These are phyloP conservation scores for Peromyscus melanophrys DNA, from an alignment of 2,797 vertebrate genomes.

Conservation along the genomic window DNA sequence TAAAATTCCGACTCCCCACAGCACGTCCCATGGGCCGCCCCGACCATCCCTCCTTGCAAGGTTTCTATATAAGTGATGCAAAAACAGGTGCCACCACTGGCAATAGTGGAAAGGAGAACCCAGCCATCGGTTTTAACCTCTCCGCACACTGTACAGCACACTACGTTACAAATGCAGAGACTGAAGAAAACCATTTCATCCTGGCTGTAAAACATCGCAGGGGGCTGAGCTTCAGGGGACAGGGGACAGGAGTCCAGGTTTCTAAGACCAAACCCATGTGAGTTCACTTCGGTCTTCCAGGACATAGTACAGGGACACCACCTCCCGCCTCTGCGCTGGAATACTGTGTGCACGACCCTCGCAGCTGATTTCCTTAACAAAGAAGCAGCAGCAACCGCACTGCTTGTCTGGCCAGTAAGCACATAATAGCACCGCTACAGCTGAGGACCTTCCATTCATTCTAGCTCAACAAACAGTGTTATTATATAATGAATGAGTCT, in stretches of 20 bases:
- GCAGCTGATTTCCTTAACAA: slow-evolving; percentile 84
- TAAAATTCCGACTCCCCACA: slow-evolving; percentile 60
- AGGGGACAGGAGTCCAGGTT: slow-evolving; percentile 47
- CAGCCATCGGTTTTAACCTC: background rate
- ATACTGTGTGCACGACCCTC: slow-evolving; percentile 64
- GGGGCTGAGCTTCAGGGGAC: background rate
- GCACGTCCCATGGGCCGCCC: slow-evolving; percentile 56
- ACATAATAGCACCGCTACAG: slow-evolving; percentile 51
- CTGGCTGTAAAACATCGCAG: slow-evolving; percentile 66
- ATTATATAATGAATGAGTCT: slow-evolving; percentile 72
- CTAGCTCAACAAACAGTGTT: slow-evolving; percentile 54
- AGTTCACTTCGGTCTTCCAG: slow-evolving; percentile 55
- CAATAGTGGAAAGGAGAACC: slow-evolving; percentile 51
- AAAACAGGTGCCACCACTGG: background rate
- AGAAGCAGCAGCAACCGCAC: slow-evolving; percentile 67
- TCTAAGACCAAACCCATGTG: slow-evolving; percentile 70
- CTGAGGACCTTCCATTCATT: slow-evolving; percentile 82
- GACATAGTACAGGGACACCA: slow-evolving; percentile 31
- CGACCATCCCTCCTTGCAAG: slow-evolving; percentile 33
- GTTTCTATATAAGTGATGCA: slow-evolving; percentile 34
- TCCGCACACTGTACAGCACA: background rate
- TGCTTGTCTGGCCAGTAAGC: slow-evolving; percentile 65
- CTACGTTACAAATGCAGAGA: background rate
- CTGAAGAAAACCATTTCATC: slow-evolving; percentile 46
- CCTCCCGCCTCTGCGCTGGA: slow-evolving; percentile 53